A percentile compares a stretch with the other conserved stretches of the same genome.
Evolutionary conservation across 2,797 vertebrate genomes (phyloP).

Genomic region (Petrocephalus sullivani): DNA sequence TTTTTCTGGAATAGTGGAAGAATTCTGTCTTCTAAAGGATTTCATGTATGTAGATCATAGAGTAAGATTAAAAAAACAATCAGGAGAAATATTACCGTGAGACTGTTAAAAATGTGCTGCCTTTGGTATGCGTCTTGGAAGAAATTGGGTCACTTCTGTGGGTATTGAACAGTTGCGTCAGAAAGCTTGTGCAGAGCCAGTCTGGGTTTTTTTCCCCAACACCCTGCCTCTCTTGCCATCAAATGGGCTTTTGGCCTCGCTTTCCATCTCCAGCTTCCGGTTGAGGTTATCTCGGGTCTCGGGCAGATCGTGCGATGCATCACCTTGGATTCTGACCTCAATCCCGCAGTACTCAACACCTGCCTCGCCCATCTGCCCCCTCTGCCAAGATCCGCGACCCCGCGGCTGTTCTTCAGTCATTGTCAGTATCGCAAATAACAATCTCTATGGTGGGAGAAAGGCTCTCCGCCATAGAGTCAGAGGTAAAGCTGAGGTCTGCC

Average conservation of each 20-base stretch:
- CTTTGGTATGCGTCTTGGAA: slow-evolving; percentile 41
- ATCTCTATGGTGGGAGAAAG: neutral
- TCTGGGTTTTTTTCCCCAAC: slow-evolving; percentile 34
- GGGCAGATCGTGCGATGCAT: slow-evolving; percentile 19
- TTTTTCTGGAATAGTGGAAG: neutral
- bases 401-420: neutral
- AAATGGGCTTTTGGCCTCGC: slow-evolving; percentile 25
- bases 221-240: neutral
- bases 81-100: neutral
- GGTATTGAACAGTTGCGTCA: slow-evolving; percentile 48
- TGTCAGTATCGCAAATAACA: neutral
- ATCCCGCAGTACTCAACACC: slow-evolving; percentile 9
- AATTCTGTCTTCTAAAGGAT: neutral
- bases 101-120: neutral
- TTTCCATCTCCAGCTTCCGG: slow-evolving; percentile 36
- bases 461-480: neutral
- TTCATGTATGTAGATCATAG: neutral
- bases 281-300: slow-evolving; percentile 29
- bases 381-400: neutral
- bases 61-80: neutral
- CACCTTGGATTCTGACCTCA: slow-evolving; percentile 34
- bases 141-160: slow-evolving; percentile 50
- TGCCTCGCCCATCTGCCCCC: neutral
- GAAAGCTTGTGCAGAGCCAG: slow-evolving; percentile 42
- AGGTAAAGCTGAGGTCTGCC: neutral